Evolutionary conservation across 2,888 invertebrate genomes (phyloP), one percentile per base, ranked within the genome.

Genomic region (Anorthoa munda): DNA sequence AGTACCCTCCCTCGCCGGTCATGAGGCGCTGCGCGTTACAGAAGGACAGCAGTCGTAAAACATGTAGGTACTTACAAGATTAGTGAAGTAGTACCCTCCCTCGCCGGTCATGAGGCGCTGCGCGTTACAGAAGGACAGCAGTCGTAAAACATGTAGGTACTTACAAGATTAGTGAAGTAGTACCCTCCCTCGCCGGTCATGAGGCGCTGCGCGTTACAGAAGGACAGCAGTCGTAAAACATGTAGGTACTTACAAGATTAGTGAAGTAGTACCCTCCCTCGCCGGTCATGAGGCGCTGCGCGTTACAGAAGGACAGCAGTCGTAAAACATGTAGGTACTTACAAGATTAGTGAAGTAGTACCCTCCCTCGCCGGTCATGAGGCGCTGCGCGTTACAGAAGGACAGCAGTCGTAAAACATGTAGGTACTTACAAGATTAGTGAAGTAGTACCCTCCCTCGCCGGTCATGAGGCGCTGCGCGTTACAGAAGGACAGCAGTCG

Each of bases 231-330:
- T 39, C 1, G 39, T 9, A 39, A 39, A 39, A 39, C 7, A 39
- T 39, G 39, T 9, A 39, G 21, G 39, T 46, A 72, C 65, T 80
- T 95, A 99, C 99, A 97, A 99, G 96, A 95, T 99, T 99, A 18
- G 99, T 99, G 95, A 99, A 99, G 95, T 99, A 99, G 94, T 99
- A 99, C 2, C 99, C 99, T 45, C 98, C 99, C 96, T 99, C 99
- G 45, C 99, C 99, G 84, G 99, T 99, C 98, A 99, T 99, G 58
- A 99, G 97, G 21, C 99, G 97, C 79, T 97, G 97, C 50, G 99
- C 99, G 94, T 99, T 99, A 87, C 99, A 99, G 95, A 99, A 99
- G 66, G n/a, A n/a, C n/a, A n/a, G n/a, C n/a, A n/a, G n/a, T 39
- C 1, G 39, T 9, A 39, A 39, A 39, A 39, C 7, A 39, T 39